Evolutionary conservation across 92 coral and sea anemone genomes (phyloP), one percentile per base, ranked within the genome.

Genomic region (Epizoanthus illoricatus): DNA sequence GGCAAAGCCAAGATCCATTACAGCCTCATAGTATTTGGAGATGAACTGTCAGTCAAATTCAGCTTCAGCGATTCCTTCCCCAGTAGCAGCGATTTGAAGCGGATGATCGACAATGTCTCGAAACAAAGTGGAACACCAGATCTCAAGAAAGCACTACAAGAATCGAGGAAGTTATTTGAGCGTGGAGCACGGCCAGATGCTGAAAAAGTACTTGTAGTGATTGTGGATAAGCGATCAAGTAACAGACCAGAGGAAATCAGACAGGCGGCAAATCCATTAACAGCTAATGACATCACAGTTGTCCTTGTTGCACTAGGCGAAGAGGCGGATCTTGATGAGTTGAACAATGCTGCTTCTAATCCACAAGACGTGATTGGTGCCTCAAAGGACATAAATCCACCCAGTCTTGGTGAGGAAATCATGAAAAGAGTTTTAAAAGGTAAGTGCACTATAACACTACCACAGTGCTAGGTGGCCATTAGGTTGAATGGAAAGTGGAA

Each of bases 11-110:
- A 90, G 78, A 84, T 90, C 69, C 91, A 87, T 55, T 95, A 91
- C 81, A 85, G 92, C 61, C 85, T 95, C 65, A 87, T 95, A 17
- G 91, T 86, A 70, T 94, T 90, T 73, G 98, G 98, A 17, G 66
- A 73, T 21, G 76, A 75, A 4, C 88, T 94, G 20, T 59, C 47
- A 7, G 76, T 76, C 36, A 87, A 89, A 83, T 89, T 87, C 63
- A 66, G 71, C 4, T 91, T 91, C 73, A 60, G 90, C 20, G 90
- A 89, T 17, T 87, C 85, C 7, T 76, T 90, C 73, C 84, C 89
- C 41, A 89, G 89, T 39, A 83, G 84, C 54, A 45, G 81, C 16
- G 73, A 84, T 43, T 80, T 95, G 52, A 84, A 75, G 54, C 84
- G 70, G 17, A 40, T 85, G 58, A 67, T 89, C 16, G 92, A 89